Conservation (phyloP, 2,113 vertebrate species). For the Psammodynastes pulverulentus region DNA sequence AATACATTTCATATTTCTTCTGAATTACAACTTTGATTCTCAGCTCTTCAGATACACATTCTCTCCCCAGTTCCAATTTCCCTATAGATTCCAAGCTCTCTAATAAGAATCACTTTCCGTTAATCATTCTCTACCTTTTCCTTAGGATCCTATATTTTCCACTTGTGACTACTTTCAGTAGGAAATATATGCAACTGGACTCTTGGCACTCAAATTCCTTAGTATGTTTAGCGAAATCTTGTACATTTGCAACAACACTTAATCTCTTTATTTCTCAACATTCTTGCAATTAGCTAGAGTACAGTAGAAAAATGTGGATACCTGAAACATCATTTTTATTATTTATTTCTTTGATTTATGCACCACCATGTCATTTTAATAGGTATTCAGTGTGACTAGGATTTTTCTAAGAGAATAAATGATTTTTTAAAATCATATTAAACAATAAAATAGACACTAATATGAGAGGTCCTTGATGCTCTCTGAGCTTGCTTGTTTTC, state of each 20-base stretch:
- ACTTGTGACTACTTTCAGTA: neutral
- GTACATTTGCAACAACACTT: neutral
- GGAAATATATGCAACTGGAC: neutral
- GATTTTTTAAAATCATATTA: neutral
- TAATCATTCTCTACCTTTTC: no score
- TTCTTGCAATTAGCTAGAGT: neutral
- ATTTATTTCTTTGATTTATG: neutral
- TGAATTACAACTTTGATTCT: neutral
- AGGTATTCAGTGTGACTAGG: no score
- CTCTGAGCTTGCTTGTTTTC: neutral
- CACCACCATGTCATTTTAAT: no score
- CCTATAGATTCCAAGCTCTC: no score
- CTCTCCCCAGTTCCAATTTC: no score
- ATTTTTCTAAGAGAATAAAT: no score
- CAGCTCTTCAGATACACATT: no score
- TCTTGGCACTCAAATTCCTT: neutral
- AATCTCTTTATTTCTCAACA: neutral
- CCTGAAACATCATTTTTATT: neutral
- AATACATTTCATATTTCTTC: neutral
- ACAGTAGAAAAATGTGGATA: neutral
- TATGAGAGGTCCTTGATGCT: neutral
- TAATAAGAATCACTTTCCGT: no score
- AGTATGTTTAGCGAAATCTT: neutral
- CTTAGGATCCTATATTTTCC: neutral
- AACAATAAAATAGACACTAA: neutral